These are phyloP conservation scores for Odontomyia ornata DNA, from an alignment of 2,888 invertebrate species.

Conservation along the genomic window DNA sequence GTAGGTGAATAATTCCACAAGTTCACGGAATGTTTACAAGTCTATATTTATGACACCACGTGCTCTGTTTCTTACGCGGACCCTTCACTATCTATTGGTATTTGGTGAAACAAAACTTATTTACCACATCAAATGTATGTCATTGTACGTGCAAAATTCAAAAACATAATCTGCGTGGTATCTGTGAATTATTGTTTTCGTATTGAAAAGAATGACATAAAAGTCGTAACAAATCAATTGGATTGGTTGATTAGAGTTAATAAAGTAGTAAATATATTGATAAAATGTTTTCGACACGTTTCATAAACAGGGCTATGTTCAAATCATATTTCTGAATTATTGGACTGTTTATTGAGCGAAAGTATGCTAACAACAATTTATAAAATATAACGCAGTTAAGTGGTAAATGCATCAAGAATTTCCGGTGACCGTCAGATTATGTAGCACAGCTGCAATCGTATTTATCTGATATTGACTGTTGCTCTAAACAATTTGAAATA, in stretches of 20 bases:
- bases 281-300: conserved; percentile 6
- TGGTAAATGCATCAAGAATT: background rate
- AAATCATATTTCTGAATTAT: too few relatives aligned
- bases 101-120: background rate
- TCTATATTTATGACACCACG: too few relatives aligned
- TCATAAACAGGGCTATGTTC: background rate
- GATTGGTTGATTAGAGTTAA: background rate
- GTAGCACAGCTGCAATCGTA: too few relatives aligned
- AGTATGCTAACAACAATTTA: too few relatives aligned
- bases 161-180: background rate
- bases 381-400: too few relatives aligned
- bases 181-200: background rate
- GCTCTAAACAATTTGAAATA: too few relatives aligned
- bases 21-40: too few relatives aligned
- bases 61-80: too few relatives aligned
- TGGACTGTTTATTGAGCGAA: too few relatives aligned
- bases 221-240: conserved; percentile 15
- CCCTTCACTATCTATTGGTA: background rate
- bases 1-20: too few relatives aligned
- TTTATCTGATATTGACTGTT: too few relatives aligned
- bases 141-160: conserved; percentile 10
- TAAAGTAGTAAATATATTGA: background rate
- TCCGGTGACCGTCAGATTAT: too few relatives aligned
- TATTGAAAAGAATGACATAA: background rate
- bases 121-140: background rate